Percentiles rank a stretch among this genome's conserved stretches.
These are phyloP conservation scores for Lasioglossum malachurum DNA, from an alignment of 2,888 invertebrate genomes.

Conservation along the genomic window DNA sequence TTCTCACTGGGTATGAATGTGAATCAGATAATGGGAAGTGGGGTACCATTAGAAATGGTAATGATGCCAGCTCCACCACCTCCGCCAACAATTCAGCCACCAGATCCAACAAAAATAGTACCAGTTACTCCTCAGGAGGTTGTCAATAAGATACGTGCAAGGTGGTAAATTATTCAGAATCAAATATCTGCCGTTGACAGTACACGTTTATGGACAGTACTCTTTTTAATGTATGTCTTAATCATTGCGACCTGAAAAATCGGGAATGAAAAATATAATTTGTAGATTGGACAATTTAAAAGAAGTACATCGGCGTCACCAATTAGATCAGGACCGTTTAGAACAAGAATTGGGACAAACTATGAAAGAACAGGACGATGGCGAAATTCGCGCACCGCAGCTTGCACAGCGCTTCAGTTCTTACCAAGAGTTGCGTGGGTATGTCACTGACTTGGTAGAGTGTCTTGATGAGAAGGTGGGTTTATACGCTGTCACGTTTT, in stretches of 20 bases:
- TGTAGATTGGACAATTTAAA: slow-evolving; percentile 87
- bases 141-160: slow-evolving; percentile 85
- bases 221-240: slow-evolving; percentile 49
- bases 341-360: slow-evolving; percentile 82
- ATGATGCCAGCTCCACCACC: slow-evolving; percentile 83
- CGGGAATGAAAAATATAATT: slow-evolving; percentile 33
- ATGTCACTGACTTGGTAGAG: slow-evolving; percentile 98
- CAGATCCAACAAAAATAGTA: slow-evolving; percentile 82
- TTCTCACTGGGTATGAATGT: slow-evolving; percentile 79
- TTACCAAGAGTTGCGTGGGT: slow-evolving; percentile 98
- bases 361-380: slow-evolving; percentile 86
- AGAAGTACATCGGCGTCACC: slow-evolving; percentile 87
- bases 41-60: slow-evolving; percentile 79
- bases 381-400: slow-evolving; percentile 87
- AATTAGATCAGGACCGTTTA: slow-evolving; percentile 86
- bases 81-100: slow-evolving; percentile 81
- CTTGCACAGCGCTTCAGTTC: slow-evolving; percentile 95
- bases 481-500: slow-evolving; percentile 83
- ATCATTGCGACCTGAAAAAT: background rate
- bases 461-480: slow-evolving; percentile 98
- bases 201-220: slow-evolving; percentile 1
- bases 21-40: slow-evolving; percentile 76
- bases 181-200: background rate
- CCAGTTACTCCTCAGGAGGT: slow-evolving; percentile 86
- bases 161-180: slow-evolving; percentile 75